These are phyloP conservation scores for Brachyptera putata DNA, from an alignment of 2,888 invertebrate species.

Conservation along the genomic window DNA sequence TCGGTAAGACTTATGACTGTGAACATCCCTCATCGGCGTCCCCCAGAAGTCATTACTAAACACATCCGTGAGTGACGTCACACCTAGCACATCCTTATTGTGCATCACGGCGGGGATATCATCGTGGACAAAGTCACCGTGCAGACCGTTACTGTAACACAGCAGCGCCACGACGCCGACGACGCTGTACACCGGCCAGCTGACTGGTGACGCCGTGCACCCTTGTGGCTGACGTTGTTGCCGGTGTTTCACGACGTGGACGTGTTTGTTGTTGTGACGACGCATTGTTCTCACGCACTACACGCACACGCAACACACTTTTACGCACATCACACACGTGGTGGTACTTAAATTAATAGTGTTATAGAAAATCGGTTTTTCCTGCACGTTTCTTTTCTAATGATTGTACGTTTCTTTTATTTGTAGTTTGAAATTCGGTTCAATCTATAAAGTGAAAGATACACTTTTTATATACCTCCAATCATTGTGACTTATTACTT, in stretches of 20 bases:
- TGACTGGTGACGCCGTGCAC: neutral
- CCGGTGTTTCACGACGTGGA: neutral
- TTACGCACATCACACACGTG: neutral
- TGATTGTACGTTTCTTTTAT: no score
- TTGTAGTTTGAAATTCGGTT: no score
- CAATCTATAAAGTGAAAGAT: no score
- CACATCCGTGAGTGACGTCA: slow-evolving; percentile 57
- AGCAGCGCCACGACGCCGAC: slow-evolving; percentile 63
- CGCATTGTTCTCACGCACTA: slow-evolving; percentile 3
- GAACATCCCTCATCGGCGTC: slow-evolving; percentile 74
- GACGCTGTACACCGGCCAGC: slow-evolving; percentile 48
- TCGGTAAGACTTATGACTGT: slow-evolving; percentile 83
- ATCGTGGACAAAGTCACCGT: slow-evolving; percentile 83
- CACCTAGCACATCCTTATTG: slow-evolving; percentile 74
- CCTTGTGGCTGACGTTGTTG: neutral
- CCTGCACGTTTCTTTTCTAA: no score
- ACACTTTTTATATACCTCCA: no score
- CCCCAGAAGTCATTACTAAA: slow-evolving; percentile 86
- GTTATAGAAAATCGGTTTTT: no score
- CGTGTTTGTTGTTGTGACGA: neutral
- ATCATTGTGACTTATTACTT: no score
- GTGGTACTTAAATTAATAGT: no score
- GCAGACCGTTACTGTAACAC: slow-evolving; percentile 68
- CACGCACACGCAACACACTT: neutral
- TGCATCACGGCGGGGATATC: slow-evolving; percentile 79